These are phyloP conservation scores for Accipiter virgatus DNA, from an alignment of 2,113 vertebrate genomes.

Conservation along the genomic window DNA sequence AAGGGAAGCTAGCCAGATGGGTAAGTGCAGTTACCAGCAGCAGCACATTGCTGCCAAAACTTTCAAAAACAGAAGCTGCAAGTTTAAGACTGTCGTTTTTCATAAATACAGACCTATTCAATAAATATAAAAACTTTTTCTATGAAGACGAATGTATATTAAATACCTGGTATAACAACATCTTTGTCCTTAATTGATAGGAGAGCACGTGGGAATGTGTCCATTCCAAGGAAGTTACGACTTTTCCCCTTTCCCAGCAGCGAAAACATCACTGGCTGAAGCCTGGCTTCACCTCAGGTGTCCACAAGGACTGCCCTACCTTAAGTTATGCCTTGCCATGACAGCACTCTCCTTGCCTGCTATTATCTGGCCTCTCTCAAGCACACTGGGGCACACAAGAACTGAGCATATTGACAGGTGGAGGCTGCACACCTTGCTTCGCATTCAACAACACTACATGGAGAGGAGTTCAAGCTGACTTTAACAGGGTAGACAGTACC, in stretches of 20 bases:
- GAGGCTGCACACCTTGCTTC: neutral
- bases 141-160: neutral
- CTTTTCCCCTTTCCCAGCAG: neutral
- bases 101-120: neutral
- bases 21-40: accelerated
- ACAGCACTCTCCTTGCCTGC: neutral
- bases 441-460: accelerated
- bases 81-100: neutral
- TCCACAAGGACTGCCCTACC: neutral
- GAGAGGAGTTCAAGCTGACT: neutral
- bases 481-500: neutral
- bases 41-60: neutral
- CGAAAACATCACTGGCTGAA: neutral
- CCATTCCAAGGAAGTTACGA: neutral
- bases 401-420: neutral
- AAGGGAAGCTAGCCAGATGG: neutral
- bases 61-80: neutral
- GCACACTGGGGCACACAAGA: neutral
- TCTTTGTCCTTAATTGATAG: neutral
- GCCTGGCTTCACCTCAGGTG: neutral
- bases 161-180: neutral
- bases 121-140: neutral
- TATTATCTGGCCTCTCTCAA: neutral
- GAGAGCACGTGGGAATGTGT: neutral
- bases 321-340: accelerated